Base-by-base conservation (phyloP, 2,113 vertebrate species). In the Misgurnus mizolepis region DNA sequence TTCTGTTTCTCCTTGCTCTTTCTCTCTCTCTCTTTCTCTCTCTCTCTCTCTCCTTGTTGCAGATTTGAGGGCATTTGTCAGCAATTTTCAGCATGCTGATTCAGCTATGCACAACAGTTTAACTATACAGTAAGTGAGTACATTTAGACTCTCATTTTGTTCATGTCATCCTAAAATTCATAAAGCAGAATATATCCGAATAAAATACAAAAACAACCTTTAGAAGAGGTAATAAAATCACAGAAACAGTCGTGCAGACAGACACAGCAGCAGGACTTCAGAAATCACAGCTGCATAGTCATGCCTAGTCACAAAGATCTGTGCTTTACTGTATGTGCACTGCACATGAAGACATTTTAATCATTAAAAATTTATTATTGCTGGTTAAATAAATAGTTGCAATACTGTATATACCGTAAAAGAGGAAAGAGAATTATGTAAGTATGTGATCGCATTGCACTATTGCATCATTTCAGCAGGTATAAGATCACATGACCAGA, bases 81-180 rank as follows among this genome's bases (percentile, higher is more conserved):
- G 76, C 83, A 67, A 14, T 64, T 88, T 83, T 82, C 72, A 67
- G 4, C 85, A 81, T 84, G 84, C 83, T 27, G 75, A 88, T 70
- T 83, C 78, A 58, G 67, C 84, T 87, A 83, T 47, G 75, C 67
- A 69, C 74, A 79, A 73, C 78, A 77, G 79, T 45, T 43, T 55
- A 78, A 80, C 43, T 47, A 43, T 61, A 47, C 27, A 34, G 27
- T 34, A 34, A 34, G 27, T 34, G 27, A 34, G 27, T 34, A 34
- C 27, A 34, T 34, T 34, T 34, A 34, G 27, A 34, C 27, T 34
- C 27, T 34, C 27, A 34, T 34, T 34, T 34, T 34, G 27, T 34
- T 34, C 27, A 34, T 58, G 6, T 58, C 14, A 22, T 22, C 22
- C 1, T 22, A 22, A 22, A 22, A 22, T 22, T 22, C 22, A 58